Base-by-base conservation (phyloP, 2,888 invertebrate genomes). In the Cantharis lateralis region DNA sequence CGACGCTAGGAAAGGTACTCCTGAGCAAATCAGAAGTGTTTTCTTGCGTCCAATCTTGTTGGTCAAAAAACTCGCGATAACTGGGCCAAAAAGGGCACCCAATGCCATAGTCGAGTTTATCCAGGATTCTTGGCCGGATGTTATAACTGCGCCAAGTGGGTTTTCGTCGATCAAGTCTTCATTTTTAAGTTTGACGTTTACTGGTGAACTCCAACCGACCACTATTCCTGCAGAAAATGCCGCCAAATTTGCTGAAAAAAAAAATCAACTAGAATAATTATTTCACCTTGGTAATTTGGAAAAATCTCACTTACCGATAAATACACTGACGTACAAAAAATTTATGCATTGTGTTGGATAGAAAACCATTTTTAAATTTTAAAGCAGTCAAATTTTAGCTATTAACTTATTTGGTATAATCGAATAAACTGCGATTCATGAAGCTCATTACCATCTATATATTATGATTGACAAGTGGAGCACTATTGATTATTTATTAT, bases 1-100 rank as follows among this genome's bases (percentile, higher is more conserved):
- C 94, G 0, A 93, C 64, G 13, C 94, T 86, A 75, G 94, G 93
- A 0, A 94, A 94, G 0, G 93, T 81, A 0, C 91, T 89, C n/a
- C 93, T 91, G 5, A 91, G 86, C 3, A 90, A 9, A 91, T 85
- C 10, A 95, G 85, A 4, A 95, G 87, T 0, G 93, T 91, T 89
- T 90, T 91, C 88, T 94, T 95, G 15, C 95, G 90, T 0, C 95
- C 95, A 71, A 93, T 89, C 82, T 88, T 91, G 71, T 93, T 92
- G 0, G 93, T 92, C 2, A 91, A 87, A 7, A 91, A 90, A 10
- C 95, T 95, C 0, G 93, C 94, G n/a, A 91, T 85, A 84, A 94
- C 93, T 0, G 95, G 93, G 0, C 95, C 95, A 86, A 90, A 78
- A 1, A 88, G 87, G 1, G 91, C 90, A 0, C 91, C 91, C 28